Evolutionary conservation across 2,797 vertebrate genomes (phyloP).

Genomic region (Pseudochirops corinnae): DNA sequence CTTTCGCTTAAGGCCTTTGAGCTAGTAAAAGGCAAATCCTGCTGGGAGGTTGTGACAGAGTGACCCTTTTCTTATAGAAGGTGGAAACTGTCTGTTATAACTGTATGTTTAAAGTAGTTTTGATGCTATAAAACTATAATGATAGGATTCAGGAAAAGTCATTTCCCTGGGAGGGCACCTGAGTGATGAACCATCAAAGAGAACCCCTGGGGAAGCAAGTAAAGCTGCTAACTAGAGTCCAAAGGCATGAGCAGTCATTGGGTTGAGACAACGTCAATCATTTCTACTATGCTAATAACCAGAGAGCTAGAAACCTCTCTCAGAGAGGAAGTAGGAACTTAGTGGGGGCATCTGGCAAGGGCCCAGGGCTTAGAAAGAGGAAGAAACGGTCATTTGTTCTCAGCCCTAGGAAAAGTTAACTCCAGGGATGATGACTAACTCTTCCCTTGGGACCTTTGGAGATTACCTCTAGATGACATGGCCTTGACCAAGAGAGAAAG

Average conservation of each 20-base stretch:
- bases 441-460: not conserved
- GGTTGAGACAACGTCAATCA: not conserved
- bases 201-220: not conserved
- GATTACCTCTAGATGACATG: not conserved
- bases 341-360: not conserved
- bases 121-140: slow-evolving; percentile 10
- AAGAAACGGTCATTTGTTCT: not conserved
- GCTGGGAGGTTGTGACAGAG: not conserved
- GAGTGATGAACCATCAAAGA: not conserved
- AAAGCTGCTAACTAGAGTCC: not conserved
- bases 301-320: not conserved
- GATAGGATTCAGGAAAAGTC: not conserved
- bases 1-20: not conserved
- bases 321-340: not conserved
- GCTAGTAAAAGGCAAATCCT: slow-evolving; percentile 5
- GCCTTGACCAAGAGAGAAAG: not conserved
- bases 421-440: not conserved
- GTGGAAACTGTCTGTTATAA: slow-evolving; percentile 1
- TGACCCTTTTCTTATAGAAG: slow-evolving; percentile 4
- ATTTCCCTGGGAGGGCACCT: slow-evolving; percentile 1
- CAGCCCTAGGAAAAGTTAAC: not conserved
- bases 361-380: not conserved
- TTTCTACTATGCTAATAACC: not conserved
- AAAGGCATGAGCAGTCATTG: not conserved
- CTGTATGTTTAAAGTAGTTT: not conserved